phyloP scores from a whole-genome alignment of 2,888 invertebrate genomes.

The Acrobasis consociella region DNA sequence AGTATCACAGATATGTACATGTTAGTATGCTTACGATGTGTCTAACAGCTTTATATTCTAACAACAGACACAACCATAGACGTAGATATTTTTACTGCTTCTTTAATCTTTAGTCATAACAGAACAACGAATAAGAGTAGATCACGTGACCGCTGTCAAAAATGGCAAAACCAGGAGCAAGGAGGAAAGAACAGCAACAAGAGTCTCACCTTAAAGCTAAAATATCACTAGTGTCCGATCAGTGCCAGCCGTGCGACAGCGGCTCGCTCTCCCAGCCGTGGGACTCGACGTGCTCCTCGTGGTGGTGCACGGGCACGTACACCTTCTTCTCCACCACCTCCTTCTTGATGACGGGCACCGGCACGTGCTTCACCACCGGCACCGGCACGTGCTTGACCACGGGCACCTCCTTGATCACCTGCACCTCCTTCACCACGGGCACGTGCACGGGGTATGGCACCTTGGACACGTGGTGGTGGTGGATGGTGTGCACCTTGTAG shows the following conservation, averaged over 20 bases:
- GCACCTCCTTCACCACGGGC: slow-evolving; percentile 72
- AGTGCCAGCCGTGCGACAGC: slow-evolving; percentile 78
- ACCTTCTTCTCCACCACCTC: slow-evolving; percentile 73
- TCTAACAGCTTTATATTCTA: no score
- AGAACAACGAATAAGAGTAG: no score
- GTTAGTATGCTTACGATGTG: no score
- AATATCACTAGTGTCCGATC: slow-evolving; percentile 41
- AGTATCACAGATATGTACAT: no score
- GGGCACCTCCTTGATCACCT: slow-evolving; percentile 73
- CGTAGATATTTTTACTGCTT: no score
- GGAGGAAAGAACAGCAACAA: not conserved
- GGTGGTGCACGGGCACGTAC: slow-evolving; percentile 60
- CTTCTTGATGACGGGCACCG: slow-evolving; percentile 64
- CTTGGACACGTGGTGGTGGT: slow-evolving; percentile 76
- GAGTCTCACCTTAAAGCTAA: slow-evolving; percentile 56
- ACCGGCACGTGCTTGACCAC: slow-evolving; percentile 70
- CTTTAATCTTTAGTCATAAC: no score
- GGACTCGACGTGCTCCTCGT: slow-evolving; percentile 47
- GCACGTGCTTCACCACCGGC: slow-evolving; percentile 66
- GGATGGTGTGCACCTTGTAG: slow-evolving; percentile 74
- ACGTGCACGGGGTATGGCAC: slow-evolving; percentile 69
- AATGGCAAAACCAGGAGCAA: no score
- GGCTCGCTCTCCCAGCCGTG: slow-evolving; percentile 76
- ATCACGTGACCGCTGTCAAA: no score
- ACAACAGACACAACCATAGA: no score